Evolutionary conservation across 2,113 vertebrate genomes (phyloP), one percentile per base, ranked within the genome.

Genomic region (Albula glossodonta): DNA sequence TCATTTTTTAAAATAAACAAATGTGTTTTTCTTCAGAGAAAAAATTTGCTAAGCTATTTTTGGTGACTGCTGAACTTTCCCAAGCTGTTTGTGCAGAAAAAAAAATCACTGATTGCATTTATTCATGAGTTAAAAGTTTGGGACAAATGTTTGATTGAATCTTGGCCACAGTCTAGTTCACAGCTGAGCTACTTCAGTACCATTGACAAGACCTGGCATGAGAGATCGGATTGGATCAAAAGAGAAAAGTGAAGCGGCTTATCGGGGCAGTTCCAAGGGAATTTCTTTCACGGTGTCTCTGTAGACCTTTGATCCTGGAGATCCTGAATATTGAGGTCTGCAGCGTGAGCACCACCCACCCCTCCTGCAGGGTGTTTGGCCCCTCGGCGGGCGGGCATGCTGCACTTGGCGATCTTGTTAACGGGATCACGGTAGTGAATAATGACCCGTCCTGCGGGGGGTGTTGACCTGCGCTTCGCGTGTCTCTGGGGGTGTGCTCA

Each of bases 351-450:
- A 49, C 13, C 8, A 49, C 49, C 60, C 12, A 60, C 52, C 17
- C 56, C 56, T 12, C 11, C 56, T 41, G 51, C 53, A 41, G 8
- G 3, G 80, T 60, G 17, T 19, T 25, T 57, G 66, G 78, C 22
- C 8, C 48, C 82, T 52, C 22, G 0, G 15, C n/a, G 50, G 0
- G 15, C n/a, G 50, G 53, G 11, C 48, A 19, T 51, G n/a, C 80
- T 66, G n/a, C 82, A 7, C 80, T 25, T 25, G 15, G 25, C 60
- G 53, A 86, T 86, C 81, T 78, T 31, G 51, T 79, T 83, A 83
- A 53, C 81, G 74, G n/a, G 51, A 77, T 66, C 15, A n/a, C 74
- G n/a, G 17, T 60, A 31, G 77, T 52, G 50, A 52, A 79, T 83
- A 87, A 79, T 49, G 22, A 25, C 49, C 74, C 31, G 70, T 66